Evolutionary conservation across 2,888 invertebrate species (phyloP).

Genomic region (Apotomis turbidana): DNA sequence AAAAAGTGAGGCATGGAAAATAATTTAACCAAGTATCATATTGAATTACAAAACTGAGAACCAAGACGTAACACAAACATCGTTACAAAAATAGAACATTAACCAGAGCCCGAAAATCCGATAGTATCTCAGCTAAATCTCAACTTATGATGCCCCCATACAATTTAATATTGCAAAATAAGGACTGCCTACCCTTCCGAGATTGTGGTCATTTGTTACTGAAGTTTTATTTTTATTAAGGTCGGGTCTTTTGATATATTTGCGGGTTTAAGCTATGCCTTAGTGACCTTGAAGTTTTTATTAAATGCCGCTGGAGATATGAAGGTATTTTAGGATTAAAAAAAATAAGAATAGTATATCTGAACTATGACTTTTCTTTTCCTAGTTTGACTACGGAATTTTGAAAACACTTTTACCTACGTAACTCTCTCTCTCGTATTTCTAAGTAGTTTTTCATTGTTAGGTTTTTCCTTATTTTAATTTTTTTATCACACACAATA

Average conservation of each 20-base stretch:
- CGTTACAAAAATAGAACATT: constrained; percentile 32
- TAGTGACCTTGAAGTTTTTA: constrained; percentile 2
- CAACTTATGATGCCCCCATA: constrained; percentile 38
- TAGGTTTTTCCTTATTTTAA: too few species aligned
- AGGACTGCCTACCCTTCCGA: constrained; percentile 36
- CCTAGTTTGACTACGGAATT: too few species aligned
- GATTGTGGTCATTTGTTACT: constrained; percentile 41
- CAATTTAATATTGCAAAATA: constrained; percentile 41
- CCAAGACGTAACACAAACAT: neutral
- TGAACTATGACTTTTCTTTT: too few species aligned
- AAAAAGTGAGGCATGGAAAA: too few species aligned
- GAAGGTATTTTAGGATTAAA: neutral
- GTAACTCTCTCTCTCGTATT: too few species aligned
- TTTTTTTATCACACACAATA: too few species aligned
- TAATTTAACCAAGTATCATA: neutral
- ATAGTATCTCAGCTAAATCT: constrained; percentile 36
- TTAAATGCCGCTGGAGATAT: neutral
- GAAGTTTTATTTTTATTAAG: constrained; percentile 41
- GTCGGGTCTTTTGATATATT: constrained; percentile 34
- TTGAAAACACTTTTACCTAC: too few species aligned
- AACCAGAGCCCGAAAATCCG: constrained; percentile 23
- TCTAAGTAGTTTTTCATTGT: too few species aligned
- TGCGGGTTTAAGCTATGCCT: constrained; percentile 12
- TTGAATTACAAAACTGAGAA: neutral
- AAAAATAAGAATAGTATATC: neutral